Percentiles rank a stretch among this genome's conserved stretches.
Conservation (phyloP, 2,113 vertebrate genomes). For the Sphaerodactylus townsendi region DNA sequence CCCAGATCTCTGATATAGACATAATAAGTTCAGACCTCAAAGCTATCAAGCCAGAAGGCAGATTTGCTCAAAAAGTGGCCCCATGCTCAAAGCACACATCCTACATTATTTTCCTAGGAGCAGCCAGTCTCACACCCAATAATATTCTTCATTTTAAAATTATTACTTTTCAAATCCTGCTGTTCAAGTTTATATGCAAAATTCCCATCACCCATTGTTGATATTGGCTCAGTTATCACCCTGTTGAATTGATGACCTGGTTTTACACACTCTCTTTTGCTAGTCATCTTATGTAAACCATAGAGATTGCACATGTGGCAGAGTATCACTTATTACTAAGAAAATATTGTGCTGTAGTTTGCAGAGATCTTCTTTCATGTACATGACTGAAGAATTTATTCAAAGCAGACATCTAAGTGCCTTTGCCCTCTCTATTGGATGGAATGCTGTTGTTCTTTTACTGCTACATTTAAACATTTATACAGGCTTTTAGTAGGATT, state of each 20-base stretch:
- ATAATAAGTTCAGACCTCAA: not conserved
- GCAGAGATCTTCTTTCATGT: slow-evolving; percentile 2
- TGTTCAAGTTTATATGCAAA: not conserved
- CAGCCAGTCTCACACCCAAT: slow-evolving; percentile 3
- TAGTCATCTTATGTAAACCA: not conserved
- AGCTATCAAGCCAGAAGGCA: too few relatives aligned
- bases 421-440: not conserved
- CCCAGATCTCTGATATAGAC: not conserved
- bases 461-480: not conserved
- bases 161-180: slow-evolving; percentile 12
- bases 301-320: not conserved
- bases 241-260: not conserved
- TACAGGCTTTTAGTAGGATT: not conserved
- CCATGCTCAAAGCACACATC: not conserved
- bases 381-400: not conserved
- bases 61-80: not conserved
- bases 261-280: not conserved
- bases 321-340: slow-evolving; percentile 10
- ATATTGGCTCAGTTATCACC: not conserved
- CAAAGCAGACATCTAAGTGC: not conserved
- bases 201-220: not conserved
- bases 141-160: slow-evolving; percentile 14
- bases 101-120: not conserved
- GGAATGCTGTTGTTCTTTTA: not conserved
- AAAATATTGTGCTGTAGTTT: not conserved